Evolutionary conservation across 2,888 invertebrate genomes (phyloP).

Genomic region (Acleris literana): DNA sequence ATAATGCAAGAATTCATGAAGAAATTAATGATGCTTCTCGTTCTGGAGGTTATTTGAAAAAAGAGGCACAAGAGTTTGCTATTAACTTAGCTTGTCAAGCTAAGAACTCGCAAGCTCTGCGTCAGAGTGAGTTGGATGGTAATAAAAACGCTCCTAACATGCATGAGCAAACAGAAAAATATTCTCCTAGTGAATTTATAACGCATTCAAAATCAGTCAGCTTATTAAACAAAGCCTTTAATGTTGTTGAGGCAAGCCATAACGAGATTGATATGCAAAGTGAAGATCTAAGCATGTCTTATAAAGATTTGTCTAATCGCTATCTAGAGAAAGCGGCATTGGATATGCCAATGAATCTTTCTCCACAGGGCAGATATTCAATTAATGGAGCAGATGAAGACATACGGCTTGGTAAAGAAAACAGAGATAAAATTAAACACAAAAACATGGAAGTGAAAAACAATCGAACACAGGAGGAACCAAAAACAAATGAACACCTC

Average conservation of each 20-base stretch:
- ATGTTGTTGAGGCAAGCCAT: constrained; percentile 12
- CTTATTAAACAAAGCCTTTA: constrained; percentile 1
- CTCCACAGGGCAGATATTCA: constrained; percentile 30
- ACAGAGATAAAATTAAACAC: neutral
- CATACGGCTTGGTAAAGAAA: constrained; percentile 1
- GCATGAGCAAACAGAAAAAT: constrained; percentile 1
- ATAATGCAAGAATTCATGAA: constrained; percentile 59
- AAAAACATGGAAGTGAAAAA: constrained; percentile 8
- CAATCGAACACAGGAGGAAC: neutral
- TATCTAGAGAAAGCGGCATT: constrained; percentile 23
- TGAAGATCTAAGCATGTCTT: constrained; percentile 12
- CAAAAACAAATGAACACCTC: neutral
- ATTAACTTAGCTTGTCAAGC: constrained; percentile 56
- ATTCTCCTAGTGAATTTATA: neutral
- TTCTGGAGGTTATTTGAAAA: constrained; percentile 16
- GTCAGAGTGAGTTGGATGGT: constrained; percentile 24
- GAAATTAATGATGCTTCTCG: constrained; percentile 41
- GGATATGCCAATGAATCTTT: constrained; percentile 35
- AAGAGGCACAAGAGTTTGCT: constrained; percentile 43
- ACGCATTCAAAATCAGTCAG: constrained; percentile 8
- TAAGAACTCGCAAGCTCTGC: constrained; percentile 27
- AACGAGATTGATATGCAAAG: constrained; percentile 9
- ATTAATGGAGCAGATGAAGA: constrained; percentile 20
- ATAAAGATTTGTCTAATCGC: constrained; percentile 18
- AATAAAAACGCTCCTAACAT: constrained; percentile 15